Conservation (phyloP, 2,113 vertebrate genomes). For the Petrocephalus microphthalmus region DNA sequence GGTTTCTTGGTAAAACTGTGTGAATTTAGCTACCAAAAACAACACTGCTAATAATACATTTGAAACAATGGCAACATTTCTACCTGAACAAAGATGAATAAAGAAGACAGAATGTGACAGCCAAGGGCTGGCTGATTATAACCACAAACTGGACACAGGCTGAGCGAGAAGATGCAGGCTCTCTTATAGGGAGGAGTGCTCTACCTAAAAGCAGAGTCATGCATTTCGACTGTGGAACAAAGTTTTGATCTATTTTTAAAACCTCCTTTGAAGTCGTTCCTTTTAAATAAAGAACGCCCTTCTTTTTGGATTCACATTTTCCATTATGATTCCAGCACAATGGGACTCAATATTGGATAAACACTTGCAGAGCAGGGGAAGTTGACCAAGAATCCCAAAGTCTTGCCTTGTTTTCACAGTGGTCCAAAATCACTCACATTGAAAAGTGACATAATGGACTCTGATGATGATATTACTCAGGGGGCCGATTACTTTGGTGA, state of each 20-base stretch:
- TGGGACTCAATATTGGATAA: constrained; percentile 47
- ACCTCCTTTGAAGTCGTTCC: constrained; percentile 45
- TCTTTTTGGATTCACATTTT: constrained; percentile 32
- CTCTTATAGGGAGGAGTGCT: neutral
- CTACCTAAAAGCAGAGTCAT: constrained; percentile 25
- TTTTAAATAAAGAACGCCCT: constrained; percentile 32
- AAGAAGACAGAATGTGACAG: neutral
- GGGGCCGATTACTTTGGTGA: neutral
- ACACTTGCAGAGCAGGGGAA: constrained; percentile 27
- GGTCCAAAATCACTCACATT: neutral
- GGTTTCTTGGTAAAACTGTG: neutral
- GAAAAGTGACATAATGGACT: neutral
- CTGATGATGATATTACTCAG: neutral
- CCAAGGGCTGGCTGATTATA: neutral
- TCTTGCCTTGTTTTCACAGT: neutral
- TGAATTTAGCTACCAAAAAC: neutral
- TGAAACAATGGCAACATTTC: neutral
- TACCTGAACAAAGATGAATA: neutral
- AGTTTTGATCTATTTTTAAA: constrained; percentile 50
- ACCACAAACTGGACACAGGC: constrained; percentile 11
- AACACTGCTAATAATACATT: neutral
- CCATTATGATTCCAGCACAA: constrained; percentile 25
- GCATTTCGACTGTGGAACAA: constrained; percentile 32
- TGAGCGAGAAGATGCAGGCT: neutral
- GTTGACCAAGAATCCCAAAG: constrained; percentile 12